Percentiles rank a stretch among this genome's conserved stretches.
These are phyloP conservation scores for Phoeniculus purpureus DNA, from an alignment of 2,797 vertebrate species.

Conservation along the genomic window DNA sequence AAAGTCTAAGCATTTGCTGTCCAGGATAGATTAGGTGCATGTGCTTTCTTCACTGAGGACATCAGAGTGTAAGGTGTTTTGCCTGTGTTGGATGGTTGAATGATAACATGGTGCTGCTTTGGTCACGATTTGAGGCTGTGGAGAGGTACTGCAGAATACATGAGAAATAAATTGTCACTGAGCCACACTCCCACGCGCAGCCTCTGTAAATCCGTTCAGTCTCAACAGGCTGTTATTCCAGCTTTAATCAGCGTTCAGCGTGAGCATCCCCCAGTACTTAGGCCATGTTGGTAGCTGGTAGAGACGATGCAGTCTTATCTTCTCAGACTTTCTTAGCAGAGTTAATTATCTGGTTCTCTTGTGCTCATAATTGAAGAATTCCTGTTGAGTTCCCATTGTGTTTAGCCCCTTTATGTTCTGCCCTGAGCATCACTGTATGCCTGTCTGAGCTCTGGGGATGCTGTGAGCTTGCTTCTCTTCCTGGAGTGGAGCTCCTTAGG, in stretches of 20 bases:
- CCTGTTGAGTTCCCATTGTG: not conserved
- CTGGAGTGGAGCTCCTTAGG: not conserved
- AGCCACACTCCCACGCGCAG: fast-evolving
- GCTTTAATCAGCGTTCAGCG: not conserved
- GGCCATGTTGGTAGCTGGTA: not conserved
- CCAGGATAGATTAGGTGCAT: not conserved
- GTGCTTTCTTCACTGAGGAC: not conserved
- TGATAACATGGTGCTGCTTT: not conserved
- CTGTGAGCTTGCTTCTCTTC: fast-evolving
- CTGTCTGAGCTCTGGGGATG: not conserved
- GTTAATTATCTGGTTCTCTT: not conserved
- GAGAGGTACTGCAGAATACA: slow-evolving; percentile 7
- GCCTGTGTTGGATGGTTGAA: not conserved
- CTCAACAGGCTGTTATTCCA: not conserved
- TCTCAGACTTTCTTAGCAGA: not conserved
- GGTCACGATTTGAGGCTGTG: not conserved
- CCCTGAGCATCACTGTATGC: fast-evolving
- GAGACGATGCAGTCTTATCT: not conserved
- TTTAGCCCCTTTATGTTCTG: not conserved
- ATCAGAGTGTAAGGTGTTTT: not conserved
- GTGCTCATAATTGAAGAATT: not conserved
- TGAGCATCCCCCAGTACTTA: not conserved
- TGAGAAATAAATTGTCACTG: not conserved
- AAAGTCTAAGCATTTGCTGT: not conserved
- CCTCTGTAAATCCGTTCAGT: slow-evolving; percentile 27